Conservation (phyloP, 2,797 vertebrate species). For the Clamator glandarius region DNA sequence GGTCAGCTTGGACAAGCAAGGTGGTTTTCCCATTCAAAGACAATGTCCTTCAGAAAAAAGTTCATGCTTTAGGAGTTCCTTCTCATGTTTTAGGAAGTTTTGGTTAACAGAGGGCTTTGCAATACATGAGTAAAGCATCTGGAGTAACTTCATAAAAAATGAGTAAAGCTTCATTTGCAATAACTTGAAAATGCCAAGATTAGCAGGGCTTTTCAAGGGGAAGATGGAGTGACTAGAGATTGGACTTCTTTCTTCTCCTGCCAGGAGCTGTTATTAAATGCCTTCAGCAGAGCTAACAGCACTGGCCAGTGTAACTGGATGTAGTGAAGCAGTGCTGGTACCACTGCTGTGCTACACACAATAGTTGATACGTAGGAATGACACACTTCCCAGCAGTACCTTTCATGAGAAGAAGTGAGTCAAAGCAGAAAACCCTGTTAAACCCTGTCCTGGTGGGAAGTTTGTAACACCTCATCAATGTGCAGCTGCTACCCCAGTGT, state of each 20-base stretch:
- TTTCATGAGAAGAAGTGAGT: not conserved
- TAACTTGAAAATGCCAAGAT: not conserved
- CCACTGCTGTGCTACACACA: not conserved
- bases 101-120: not conserved
- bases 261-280: not conserved
- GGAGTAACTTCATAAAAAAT: not conserved
- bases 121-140: not conserved
- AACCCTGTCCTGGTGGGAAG: not conserved
- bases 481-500: not conserved
- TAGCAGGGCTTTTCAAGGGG: not conserved
- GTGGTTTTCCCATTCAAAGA: not conserved
- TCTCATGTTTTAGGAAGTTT: not conserved
- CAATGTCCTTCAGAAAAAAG: not conserved
- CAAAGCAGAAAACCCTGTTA: not conserved
- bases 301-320: not conserved
- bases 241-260: not conserved
- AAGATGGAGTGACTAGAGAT: not conserved
- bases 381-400: not conserved
- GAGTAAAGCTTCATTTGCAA: not conserved
- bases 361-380: accelerated
- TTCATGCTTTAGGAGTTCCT: not conserved
- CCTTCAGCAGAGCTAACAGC: not conserved
- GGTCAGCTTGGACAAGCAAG: not conserved
- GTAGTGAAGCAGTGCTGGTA: not conserved
- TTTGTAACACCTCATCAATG: not conserved